A percentile compares a stretch with the other conserved stretches of the same genome.
Evolutionary conservation across 2,797 vertebrate genomes (phyloP).

Genomic region (Pangasius larnaudii): DNA sequence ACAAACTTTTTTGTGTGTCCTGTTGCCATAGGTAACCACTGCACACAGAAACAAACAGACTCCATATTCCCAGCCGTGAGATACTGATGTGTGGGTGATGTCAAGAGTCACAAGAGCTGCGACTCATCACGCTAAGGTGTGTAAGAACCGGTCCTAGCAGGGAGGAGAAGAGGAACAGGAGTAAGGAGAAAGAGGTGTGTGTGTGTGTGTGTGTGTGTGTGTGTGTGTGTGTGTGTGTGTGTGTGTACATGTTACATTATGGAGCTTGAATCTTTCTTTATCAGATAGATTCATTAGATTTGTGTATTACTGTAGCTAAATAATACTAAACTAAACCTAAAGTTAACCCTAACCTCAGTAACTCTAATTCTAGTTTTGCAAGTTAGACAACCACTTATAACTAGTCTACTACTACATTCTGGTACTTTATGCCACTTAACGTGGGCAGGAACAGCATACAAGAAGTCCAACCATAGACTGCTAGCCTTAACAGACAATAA

Average conservation of each 20-base stretch:
- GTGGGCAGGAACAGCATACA: background rate
- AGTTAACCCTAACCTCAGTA: background rate
- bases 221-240: slow-evolving; percentile 21
- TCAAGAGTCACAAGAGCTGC: slow-evolving; percentile 15
- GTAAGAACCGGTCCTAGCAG: slow-evolving; percentile 41
- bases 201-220: slow-evolving; percentile 11
- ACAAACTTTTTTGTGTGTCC: background rate
- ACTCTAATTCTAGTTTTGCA: background rate
- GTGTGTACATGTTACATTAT: background rate
- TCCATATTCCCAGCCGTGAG: background rate
- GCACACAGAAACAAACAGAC: slow-evolving; percentile 39
- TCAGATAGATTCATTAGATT: background rate
- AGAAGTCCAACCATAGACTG: too few species aligned
- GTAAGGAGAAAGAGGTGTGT: background rate
- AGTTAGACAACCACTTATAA: background rate
- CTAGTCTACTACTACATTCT: background rate
- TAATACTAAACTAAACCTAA: background rate
- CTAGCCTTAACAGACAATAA: too few species aligned
- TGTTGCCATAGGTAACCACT: slow-evolving; percentile 47
- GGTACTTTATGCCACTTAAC: background rate
- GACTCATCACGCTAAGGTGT: slow-evolving; percentile 24
- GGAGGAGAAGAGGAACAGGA: background rate
- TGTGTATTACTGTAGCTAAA: background rate
- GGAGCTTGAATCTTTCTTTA: slow-evolving; percentile 17
- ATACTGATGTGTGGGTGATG: slow-evolving; percentile 26